Evolutionary conservation across 2,797 vertebrate genomes (phyloP).

Genomic region (Eulemur coronatus): DNA sequence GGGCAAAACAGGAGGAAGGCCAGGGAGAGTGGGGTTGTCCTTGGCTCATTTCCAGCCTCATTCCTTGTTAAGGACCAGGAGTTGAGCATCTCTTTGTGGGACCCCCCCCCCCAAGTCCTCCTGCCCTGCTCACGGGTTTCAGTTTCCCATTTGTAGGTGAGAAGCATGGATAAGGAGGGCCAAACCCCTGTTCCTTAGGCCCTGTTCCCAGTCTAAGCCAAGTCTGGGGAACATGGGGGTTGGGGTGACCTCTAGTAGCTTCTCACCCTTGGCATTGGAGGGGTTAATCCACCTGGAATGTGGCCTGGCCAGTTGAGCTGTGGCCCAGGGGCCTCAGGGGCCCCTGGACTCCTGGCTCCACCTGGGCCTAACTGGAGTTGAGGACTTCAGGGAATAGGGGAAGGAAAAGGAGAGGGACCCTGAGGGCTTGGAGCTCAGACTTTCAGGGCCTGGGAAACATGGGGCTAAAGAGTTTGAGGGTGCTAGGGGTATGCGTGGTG

Average conservation of each 20-base stretch:
- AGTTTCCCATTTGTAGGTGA: background rate
- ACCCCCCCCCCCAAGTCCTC: background rate
- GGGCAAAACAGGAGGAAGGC: constrained; percentile 5
- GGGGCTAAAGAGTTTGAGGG: constrained; percentile 10
- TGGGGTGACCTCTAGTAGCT: background rate
- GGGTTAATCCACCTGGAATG: constrained; percentile 81
- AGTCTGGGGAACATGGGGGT: background rate
- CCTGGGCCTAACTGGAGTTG: constrained; percentile 47
- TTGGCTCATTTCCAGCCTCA: background rate
- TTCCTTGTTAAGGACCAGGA: background rate
- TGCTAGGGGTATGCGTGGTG: background rate
- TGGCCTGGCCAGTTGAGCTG: constrained; percentile 77
- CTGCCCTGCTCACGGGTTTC: background rate
- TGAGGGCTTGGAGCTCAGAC: constrained; percentile 21
- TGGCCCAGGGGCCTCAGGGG: constrained; percentile 75
- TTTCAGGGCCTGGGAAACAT: background rate
- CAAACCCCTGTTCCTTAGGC: background rate
- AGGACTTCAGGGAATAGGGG: constrained; percentile 48
- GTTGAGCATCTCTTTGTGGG: constrained; percentile 24
- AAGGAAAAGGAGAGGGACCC: constrained; percentile 75
- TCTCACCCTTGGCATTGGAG: constrained; percentile 67
- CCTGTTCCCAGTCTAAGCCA: background rate
- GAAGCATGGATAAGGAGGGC: background rate
- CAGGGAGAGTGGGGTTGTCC: background rate
- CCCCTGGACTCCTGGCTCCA: constrained; percentile 75